A percentile compares a stretch with the other conserved stretches of the same genome.
Evolutionary conservation across 2,113 vertebrate species (phyloP).

Genomic region (Ochotona curzoniae): DNA sequence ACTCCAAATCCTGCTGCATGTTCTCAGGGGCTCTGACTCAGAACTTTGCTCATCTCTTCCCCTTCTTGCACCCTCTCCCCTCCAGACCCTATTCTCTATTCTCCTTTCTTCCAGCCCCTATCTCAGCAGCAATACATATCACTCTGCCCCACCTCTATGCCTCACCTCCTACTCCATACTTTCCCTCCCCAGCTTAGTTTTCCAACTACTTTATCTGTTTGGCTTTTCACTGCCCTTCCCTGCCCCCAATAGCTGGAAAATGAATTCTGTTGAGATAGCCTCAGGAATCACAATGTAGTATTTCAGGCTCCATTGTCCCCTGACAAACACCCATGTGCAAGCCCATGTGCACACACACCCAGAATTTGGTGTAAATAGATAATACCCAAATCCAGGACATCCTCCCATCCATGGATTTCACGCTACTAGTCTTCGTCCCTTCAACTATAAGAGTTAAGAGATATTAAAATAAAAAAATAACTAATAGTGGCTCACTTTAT

Average conservation of each 20-base stretch:
- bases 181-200: slow-evolving; percentile 35
- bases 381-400: not conserved
- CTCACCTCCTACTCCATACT: not conserved
- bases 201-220: not conserved
- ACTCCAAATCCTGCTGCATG: slow-evolving; percentile 31
- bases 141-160: slow-evolving; percentile 7
- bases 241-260: not conserved
- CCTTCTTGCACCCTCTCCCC: not conserved
- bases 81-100: not conserved
- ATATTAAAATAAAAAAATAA: slow-evolving; percentile 4
- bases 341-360: not conserved
- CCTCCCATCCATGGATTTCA: not conserved
- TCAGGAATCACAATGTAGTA: slow-evolving; percentile 18
- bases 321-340: not conserved
- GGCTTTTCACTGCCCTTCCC: not conserved
- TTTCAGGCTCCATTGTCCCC: slow-evolving; percentile 9
- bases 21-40: not conserved
- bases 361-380: slow-evolving; percentile 35
- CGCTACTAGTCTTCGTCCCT: not conserved
- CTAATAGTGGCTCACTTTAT: slow-evolving; percentile 19
- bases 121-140: not conserved
- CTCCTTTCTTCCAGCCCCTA: slow-evolving; percentile 1
- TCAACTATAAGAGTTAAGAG: slow-evolving; percentile 27
- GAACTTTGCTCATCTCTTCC: not conserved
- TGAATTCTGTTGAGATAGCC: slow-evolving; percentile 14